Conservation (phyloP, 2,888 invertebrate species). For the Himalopsyche japonica region DNA sequence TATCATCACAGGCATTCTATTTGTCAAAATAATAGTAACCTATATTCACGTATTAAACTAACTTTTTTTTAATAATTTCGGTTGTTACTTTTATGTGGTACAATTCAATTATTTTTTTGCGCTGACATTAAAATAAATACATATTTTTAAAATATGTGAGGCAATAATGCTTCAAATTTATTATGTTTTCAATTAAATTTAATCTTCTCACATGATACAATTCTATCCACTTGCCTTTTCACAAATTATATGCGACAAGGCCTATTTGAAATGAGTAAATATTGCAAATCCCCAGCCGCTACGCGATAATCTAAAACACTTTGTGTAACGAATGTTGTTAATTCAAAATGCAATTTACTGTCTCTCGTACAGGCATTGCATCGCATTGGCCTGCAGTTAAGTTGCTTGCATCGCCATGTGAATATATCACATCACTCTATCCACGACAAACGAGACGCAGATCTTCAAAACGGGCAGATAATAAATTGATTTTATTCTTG, state of each 20-base stretch:
- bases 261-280: neutral
- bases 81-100: no score
- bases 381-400: neutral
- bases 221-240: neutral
- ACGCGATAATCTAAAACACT: neutral
- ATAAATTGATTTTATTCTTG: no score
- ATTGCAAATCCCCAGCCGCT: neutral
- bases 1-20: no score
- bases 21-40: no score
- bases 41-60: no score
- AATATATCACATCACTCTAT: slow-evolving; percentile 1
- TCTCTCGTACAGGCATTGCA: neutral
- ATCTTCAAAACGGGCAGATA: neutral
- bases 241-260: neutral
- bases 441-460: neutral
- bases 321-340: neutral
- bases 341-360: neutral
- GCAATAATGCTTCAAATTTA: no score
- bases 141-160: no score
- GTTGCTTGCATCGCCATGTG: neutral
- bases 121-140: no score
- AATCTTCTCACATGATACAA: neutral
- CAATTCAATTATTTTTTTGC: no score
- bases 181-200: neutral
- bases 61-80: no score